A percentile compares a stretch with the other conserved stretches of the same genome.
Evolutionary conservation across 2,888 invertebrate species (phyloP).

Genomic region (Papilio gigon): DNA sequence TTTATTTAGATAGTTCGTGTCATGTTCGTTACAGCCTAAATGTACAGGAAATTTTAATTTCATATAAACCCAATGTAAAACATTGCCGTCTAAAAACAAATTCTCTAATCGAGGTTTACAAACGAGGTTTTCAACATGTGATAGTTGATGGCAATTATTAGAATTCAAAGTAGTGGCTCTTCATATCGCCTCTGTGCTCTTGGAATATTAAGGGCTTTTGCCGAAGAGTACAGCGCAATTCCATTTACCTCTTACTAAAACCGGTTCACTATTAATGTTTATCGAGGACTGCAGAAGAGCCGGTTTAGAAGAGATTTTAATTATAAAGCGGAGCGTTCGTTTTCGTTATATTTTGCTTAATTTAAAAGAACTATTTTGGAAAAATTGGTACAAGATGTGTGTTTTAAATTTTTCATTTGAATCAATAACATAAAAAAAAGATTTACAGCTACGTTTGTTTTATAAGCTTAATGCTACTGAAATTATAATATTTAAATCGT

Average conservation of each 20-base stretch:
- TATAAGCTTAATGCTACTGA: neutral
- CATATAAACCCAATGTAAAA: no score
- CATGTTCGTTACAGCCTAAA: no score
- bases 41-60: neutral
- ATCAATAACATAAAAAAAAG: no score
- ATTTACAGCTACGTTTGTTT: neutral
- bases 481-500: neutral
- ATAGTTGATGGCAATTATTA: no score
- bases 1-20: no score
- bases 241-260: neutral
- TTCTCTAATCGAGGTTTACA: neutral
- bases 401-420: no score
- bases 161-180: no score
- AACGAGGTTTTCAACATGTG: no score
- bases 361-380: neutral
- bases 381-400: no score
- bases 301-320: neutral
- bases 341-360: neutral
- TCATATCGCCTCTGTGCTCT: neutral
- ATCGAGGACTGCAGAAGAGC: neutral
- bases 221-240: neutral
- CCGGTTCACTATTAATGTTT: neutral
- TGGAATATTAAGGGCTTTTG: neutral
- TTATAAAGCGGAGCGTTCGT: neutral
- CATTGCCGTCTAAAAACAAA: no score